Conservation (phyloP, 2,113 vertebrate species). For the Sardina pilchardus region DNA sequence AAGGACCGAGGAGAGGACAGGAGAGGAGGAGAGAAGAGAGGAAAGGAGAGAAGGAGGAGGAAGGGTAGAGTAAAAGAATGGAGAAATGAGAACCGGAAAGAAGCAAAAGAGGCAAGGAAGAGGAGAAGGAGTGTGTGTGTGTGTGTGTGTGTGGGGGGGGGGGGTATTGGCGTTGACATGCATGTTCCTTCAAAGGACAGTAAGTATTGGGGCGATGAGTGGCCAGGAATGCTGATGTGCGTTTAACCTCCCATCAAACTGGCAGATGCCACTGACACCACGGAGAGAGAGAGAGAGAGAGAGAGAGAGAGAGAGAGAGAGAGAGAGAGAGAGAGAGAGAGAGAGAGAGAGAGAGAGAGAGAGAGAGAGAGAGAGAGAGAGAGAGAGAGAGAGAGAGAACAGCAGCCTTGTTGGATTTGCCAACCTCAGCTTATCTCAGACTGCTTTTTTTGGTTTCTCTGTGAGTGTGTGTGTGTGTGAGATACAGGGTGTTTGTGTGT, state of each 20-base stretch:
- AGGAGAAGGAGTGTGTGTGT: not conserved
- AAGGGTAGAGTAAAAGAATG: not conserved
- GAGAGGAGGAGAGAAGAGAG: no score
- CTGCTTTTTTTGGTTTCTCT: not conserved
- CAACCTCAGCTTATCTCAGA: not conserved
- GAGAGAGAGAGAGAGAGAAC: not conserved
- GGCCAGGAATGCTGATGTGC: conserved; percentile 45
- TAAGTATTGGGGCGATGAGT: not conserved
- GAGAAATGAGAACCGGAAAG: not conserved
- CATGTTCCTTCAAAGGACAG: not conserved
- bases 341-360: not conserved
- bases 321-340: not conserved
- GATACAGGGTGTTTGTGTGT: no score
- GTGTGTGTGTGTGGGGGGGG: not conserved
- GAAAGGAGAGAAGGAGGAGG: not conserved
- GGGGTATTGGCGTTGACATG: conserved; percentile 6
- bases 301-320: no score
- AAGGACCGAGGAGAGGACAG: not conserved
- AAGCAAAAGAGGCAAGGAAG: not conserved
- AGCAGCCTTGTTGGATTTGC: not conserved
- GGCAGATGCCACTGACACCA: conserved; percentile 46
- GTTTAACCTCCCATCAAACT: conserved; percentile 36
- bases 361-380: not conserved
- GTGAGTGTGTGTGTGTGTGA: no score
- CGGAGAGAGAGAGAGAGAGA: not conserved